Percentiles rank a stretch among this genome's conserved stretches.
phyloP scores from a whole-genome alignment of 2,113 vertebrate genomes.

The Leuciscus idus region DNA sequence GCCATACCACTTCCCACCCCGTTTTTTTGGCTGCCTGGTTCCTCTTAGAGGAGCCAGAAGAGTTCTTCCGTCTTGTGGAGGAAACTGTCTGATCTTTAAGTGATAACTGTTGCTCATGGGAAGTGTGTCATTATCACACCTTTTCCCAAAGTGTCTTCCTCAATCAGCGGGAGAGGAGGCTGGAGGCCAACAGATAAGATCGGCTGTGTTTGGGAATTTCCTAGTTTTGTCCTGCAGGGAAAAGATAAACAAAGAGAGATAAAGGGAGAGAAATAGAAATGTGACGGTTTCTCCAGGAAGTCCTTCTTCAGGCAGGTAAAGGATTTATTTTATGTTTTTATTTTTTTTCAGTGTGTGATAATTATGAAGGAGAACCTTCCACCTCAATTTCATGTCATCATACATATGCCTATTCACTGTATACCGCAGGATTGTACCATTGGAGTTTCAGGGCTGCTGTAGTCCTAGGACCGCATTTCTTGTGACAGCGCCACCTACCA shows the following conservation, averaged over 20 bases:
- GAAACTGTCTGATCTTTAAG: constrained; percentile 28
- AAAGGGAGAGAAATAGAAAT: background rate
- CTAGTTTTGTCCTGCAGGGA: constrained; percentile 20
- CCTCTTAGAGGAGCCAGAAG: background rate
- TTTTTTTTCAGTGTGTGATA: background rate
- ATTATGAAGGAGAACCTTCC: background rate
- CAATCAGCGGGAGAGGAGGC: background rate
- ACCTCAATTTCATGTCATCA: background rate
- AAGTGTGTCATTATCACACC: constrained; percentile 15
- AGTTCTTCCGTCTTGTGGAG: constrained; percentile 8
- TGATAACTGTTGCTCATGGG: constrained; percentile 19
- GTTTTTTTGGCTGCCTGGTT: background rate
- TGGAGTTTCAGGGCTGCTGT: background rate
- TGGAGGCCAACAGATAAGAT: constrained; percentile 21
- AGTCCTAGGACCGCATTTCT: background rate
- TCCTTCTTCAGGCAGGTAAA: background rate
- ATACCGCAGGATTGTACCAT: background rate
- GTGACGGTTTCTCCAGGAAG: background rate
- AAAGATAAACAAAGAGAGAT: constrained; percentile 6
- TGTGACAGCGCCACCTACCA: background rate
- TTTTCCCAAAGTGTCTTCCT: constrained; percentile 34
- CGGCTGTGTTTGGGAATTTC: constrained; percentile 26
- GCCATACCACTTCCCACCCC: background rate
- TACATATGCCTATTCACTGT: background rate
- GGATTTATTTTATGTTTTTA: background rate